A percentile compares a stretch with the other conserved stretches of the same genome.
Conservation (phyloP, 2,888 invertebrate species). For the Creontiades dilutus region DNA sequence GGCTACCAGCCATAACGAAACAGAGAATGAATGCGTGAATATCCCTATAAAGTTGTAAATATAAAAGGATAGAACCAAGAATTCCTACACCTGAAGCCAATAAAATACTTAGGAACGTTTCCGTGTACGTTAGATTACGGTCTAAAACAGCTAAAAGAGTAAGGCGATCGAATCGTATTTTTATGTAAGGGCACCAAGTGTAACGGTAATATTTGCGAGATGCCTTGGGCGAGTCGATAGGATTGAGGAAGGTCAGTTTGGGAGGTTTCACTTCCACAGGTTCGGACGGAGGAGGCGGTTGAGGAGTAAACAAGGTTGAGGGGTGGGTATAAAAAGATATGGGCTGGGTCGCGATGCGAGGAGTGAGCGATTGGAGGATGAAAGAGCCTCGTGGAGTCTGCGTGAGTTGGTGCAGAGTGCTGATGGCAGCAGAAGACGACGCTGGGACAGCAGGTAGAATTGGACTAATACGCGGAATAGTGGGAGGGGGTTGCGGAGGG, state of each 20-base stretch:
- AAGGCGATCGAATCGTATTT: slow-evolving; percentile 94
- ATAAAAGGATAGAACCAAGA: slow-evolving; percentile 90
- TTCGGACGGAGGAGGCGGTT: slow-evolving; percentile 66
- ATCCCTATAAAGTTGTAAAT: slow-evolving; percentile 93
- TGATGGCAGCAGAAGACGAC: slow-evolving; percentile 73
- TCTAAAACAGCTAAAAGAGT: slow-evolving; percentile 95
- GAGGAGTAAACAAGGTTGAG: slow-evolving; percentile 72
- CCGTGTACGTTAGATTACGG: slow-evolving; percentile 90
- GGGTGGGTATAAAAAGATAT: slow-evolving; percentile 71
- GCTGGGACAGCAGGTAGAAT: slow-evolving; percentile 73
- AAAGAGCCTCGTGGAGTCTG: slow-evolving; percentile 73
- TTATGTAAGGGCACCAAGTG: slow-evolving; percentile 81
- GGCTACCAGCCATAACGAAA: slow-evolving; percentile 98
- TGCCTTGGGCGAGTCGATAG: slow-evolving; percentile 81
- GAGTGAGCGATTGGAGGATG: slow-evolving; percentile 73
- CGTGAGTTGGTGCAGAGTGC: slow-evolving; percentile 73
- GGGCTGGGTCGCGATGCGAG: slow-evolving; percentile 72
- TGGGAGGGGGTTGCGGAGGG: slow-evolving; percentile 77
- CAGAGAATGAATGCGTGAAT: slow-evolving; percentile 96
- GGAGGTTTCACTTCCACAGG: slow-evolving; percentile 53
- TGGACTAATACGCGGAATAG: slow-evolving; percentile 60
- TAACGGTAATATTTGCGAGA: slow-evolving; percentile 76
- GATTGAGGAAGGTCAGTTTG: slow-evolving; percentile 79
- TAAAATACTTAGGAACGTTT: slow-evolving; percentile 89
- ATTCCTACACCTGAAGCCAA: slow-evolving; percentile 92